phyloP scores from a whole-genome alignment of 1,140 invertebrate species.

The Zaprionus capensis region DNA sequence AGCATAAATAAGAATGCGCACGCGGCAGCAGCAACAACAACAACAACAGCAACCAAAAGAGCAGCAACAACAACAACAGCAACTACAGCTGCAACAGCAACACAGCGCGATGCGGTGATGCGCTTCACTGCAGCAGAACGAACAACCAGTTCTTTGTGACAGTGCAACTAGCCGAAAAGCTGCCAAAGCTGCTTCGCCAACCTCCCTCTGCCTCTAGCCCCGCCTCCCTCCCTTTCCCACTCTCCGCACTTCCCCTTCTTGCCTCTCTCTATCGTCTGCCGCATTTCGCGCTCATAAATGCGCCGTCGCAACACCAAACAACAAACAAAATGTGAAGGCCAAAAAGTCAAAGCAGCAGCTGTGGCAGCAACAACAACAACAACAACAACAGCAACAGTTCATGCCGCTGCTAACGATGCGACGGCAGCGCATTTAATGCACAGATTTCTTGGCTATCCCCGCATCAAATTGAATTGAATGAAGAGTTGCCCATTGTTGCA shows the following conservation, averaged over 20 bases:
- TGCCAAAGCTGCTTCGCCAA: neutral
- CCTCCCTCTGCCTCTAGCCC: neutral
- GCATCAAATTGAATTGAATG: slow-evolving; percentile 76
- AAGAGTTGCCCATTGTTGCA: slow-evolving; percentile 73
- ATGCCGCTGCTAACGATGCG: slow-evolving; percentile 64
- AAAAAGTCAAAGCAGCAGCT: slow-evolving; percentile 19
- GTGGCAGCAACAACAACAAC: neutral
- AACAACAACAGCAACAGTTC: neutral
- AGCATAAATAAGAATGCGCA: slow-evolving; percentile 75
- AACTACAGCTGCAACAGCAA: slow-evolving; percentile 1
- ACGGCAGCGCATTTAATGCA: slow-evolving; percentile 75
- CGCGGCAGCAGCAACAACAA: slow-evolving; percentile 56
- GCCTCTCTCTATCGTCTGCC: neutral
- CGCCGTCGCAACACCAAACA: slow-evolving; percentile 68
- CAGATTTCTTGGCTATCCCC: slow-evolving; percentile 70
- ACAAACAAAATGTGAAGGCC: slow-evolving; percentile 19
- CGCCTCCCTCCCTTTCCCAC: neutral
- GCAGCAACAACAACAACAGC: slow-evolving; percentile 12
- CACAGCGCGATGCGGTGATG: slow-evolving; percentile 60
- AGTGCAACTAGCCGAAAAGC: slow-evolving; percentile 24
- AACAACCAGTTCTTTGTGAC: slow-evolving; percentile 35
- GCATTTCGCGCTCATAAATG: slow-evolving; percentile 58
- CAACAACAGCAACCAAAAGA: neutral
- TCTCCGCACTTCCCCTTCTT: neutral
- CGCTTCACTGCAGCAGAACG: slow-evolving; percentile 77